These are phyloP conservation scores for Varecia variegata DNA, from an alignment of 2,797 vertebrate species.

Conservation along the genomic window DNA sequence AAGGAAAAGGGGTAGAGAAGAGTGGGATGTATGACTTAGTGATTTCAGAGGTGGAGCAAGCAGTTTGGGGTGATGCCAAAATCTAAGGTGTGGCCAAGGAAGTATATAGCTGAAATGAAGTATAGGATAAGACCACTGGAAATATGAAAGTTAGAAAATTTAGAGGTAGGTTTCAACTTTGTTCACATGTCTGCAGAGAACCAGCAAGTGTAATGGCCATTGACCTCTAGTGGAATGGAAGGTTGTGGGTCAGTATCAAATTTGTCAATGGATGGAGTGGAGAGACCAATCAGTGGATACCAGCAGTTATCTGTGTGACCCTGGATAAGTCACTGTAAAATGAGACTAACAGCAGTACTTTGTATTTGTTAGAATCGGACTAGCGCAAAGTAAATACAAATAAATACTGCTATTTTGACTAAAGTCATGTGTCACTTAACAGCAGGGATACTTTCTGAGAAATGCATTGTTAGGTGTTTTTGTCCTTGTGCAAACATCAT, in stretches of 20 bases:
- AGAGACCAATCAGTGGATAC: not conserved
- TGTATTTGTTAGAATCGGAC: not conserved
- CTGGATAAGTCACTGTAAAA: not conserved
- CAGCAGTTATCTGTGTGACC: not conserved
- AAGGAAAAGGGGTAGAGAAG: not conserved
- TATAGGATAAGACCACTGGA: not conserved
- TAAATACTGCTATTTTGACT: not conserved
- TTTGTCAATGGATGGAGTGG: not conserved
- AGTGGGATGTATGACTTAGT: not conserved
- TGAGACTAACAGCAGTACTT: not conserved
- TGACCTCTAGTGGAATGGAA: not conserved
- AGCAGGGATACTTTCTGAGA: too few species aligned
- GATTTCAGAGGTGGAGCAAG: not conserved
- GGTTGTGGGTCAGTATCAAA: not conserved
- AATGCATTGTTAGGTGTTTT: too few species aligned
- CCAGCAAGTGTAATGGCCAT: not conserved
- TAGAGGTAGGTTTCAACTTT: not conserved
- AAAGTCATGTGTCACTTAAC: too few species aligned
- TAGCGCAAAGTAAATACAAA: not conserved
- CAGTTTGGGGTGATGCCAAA: not conserved
- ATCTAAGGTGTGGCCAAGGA: not conserved
- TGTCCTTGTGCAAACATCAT: too few species aligned
- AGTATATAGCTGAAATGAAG: not conserved
- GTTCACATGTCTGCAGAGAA: not conserved
- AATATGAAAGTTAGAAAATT: not conserved